Conservation (phyloP, 1,140 invertebrate species). For the Lordiphosa stackelbergi region DNA sequence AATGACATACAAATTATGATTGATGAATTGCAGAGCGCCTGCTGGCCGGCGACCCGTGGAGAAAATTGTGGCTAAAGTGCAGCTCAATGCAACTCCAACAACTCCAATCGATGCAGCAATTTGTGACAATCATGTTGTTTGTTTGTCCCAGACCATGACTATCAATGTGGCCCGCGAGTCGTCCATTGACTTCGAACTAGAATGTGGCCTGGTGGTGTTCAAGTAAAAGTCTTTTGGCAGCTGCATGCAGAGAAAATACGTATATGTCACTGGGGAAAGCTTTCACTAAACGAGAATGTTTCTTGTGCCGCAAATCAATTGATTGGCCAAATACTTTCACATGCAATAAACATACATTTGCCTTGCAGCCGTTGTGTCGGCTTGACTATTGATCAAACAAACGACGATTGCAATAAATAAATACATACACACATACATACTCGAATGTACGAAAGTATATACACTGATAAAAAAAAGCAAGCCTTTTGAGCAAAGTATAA, state of each 20-base stretch:
- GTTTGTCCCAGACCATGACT: constrained; percentile 38
- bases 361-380: constrained; percentile 21
- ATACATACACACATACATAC: not conserved
- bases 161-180: constrained; percentile 13
- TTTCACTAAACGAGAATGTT: constrained; percentile 65
- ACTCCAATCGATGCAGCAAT: constrained; percentile 55
- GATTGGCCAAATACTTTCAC: constrained; percentile 63
- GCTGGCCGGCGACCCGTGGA: constrained; percentile 53
- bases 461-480: not conserved
- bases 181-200: constrained; percentile 38
- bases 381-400: constrained; percentile 66
- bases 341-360: constrained; percentile 49
- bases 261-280: constrained; percentile 50
- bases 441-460: too few species aligned
- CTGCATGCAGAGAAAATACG: constrained; percentile 9
- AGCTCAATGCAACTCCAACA: constrained; percentile 32
- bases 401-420: constrained; percentile 29
- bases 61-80: constrained; percentile 70
- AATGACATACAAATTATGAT: constrained; percentile 71
- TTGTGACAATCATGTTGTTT: constrained; percentile 63
- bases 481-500: too few species aligned
- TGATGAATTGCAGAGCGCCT: constrained; percentile 54
- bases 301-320: constrained; percentile 45
- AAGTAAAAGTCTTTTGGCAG: constrained; percentile 55
- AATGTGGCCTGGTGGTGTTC: constrained; percentile 30